These are phyloP conservation scores for Anthopleura sola DNA, from an alignment of 64 coral and sea anemone species.

Conservation along the genomic window DNA sequence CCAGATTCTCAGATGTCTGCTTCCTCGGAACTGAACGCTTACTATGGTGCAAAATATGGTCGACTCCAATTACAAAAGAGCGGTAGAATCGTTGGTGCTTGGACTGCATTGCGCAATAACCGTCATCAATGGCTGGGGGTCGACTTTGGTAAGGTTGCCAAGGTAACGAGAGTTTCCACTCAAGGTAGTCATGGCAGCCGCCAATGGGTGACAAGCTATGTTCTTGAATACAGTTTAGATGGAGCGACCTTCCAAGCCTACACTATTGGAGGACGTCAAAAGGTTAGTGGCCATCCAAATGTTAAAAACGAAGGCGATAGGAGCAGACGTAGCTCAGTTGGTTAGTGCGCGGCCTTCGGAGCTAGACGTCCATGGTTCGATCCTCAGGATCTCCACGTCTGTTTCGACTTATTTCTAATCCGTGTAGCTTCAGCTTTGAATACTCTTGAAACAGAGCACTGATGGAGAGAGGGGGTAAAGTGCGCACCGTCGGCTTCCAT, in stretches of 20 bases:
- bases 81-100: slow-evolving; percentile 8
- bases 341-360: too few relatives aligned
- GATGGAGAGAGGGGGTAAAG: too few relatives aligned
- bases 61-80: slow-evolving; percentile 2
- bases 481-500: too few relatives aligned
- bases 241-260: slow-evolving; percentile 22
- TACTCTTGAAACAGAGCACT: too few relatives aligned
- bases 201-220: slow-evolving; percentile 43
- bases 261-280: neutral
- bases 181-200: slow-evolving; percentile 10
- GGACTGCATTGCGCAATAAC: slow-evolving; percentile 17
- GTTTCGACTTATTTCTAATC: too few relatives aligned
- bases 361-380: too few relatives aligned
- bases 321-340: too few relatives aligned
- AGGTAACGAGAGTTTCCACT: slow-evolving; percentile 33
- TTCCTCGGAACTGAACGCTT: neutral
- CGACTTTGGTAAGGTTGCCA: slow-evolving; percentile 28
- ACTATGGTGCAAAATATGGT: slow-evolving; percentile 16
- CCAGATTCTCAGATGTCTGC: slow-evolving; percentile 30
- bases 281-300: neutral
- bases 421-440: too few relatives aligned
- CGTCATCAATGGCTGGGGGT: slow-evolving; percentile 38
- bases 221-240: slow-evolving; percentile 39
- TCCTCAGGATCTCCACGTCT: too few relatives aligned
- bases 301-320: too few relatives aligned